Evolutionary conservation across 2,797 vertebrate genomes (phyloP).

Genomic region (Microctenopoma steveboyesi): DNA sequence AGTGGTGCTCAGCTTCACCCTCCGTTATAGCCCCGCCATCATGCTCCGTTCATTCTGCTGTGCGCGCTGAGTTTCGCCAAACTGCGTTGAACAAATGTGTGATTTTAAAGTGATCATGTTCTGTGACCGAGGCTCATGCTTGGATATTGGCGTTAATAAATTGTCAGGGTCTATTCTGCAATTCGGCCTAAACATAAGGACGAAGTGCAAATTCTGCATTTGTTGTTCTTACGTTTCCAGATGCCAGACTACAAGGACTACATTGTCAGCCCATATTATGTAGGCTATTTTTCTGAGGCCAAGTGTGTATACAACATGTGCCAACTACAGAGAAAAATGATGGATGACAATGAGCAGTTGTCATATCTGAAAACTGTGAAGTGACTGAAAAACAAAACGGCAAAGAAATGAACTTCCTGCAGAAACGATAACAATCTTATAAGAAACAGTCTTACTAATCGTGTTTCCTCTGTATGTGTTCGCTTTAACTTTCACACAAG

Average conservation of each 20-base stretch:
- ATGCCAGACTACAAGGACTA: too few species aligned
- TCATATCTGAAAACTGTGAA: too few species aligned
- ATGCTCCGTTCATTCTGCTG: neutral
- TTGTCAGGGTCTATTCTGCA: neutral
- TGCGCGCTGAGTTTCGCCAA: neutral
- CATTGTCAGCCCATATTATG: too few species aligned
- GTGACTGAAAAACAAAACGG: too few species aligned
- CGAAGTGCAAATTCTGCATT: neutral
- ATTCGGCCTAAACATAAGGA: slow-evolving; percentile 12
- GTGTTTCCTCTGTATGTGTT: neutral
- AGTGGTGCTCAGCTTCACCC: slow-evolving; percentile 1
- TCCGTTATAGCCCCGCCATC: neutral
- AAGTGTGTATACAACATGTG: too few species aligned
- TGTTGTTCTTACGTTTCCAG: too few species aligned
- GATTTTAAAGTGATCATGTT: fast-evolving
- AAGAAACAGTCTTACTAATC: neutral
- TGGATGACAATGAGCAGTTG: too few species aligned
- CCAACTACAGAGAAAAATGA: too few species aligned
- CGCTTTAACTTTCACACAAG: too few species aligned
- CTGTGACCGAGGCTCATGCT: fast-evolving
- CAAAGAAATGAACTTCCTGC: too few species aligned
- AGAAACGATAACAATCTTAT: too few species aligned
- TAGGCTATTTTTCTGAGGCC: too few species aligned
- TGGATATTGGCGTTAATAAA: fast-evolving
- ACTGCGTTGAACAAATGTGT: neutral